phyloP scores from a whole-genome alignment of 2,888 invertebrate genomes.

The Byasa hedistus region DNA sequence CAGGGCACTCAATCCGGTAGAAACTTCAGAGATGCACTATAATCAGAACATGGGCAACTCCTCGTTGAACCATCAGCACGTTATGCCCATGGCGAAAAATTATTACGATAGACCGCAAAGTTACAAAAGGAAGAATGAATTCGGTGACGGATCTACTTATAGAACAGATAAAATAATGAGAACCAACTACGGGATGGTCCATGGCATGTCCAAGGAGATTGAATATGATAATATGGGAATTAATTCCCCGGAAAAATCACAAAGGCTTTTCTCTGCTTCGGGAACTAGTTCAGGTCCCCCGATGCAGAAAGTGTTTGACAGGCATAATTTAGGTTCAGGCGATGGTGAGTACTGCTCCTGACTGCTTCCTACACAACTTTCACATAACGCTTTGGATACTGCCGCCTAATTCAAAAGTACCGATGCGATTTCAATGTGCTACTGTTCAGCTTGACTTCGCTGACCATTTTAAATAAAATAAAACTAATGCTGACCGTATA shows the following conservation, averaged over 20 bases:
- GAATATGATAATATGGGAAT: slow-evolving; percentile 56
- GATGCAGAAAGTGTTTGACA: slow-evolving; percentile 64
- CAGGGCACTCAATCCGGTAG: slow-evolving; percentile 60
- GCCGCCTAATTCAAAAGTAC: slow-evolving; percentile 39
- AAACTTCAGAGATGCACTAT: slow-evolving; percentile 69
- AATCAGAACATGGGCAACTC: slow-evolving; percentile 54
- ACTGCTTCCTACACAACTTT: slow-evolving; percentile 18
- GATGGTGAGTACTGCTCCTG: slow-evolving; percentile 60
- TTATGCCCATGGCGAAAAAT: slow-evolving; percentile 58
- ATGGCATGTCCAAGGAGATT: slow-evolving; percentile 52
- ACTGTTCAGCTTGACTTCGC: slow-evolving; percentile 46
- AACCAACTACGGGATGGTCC: slow-evolving; percentile 61
- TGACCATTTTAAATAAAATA: slow-evolving; percentile 31
- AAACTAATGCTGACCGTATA: not conserved
- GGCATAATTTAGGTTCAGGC: slow-evolving; percentile 64
- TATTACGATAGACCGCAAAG: slow-evolving; percentile 63
- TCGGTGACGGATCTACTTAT: slow-evolving; percentile 61
- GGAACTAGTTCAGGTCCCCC: slow-evolving; percentile 55
- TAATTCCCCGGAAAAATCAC: slow-evolving; percentile 52
- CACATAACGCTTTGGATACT: slow-evolving; percentile 35
- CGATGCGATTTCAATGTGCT: slow-evolving; percentile 35
- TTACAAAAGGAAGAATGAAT: slow-evolving; percentile 70
- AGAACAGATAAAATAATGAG: slow-evolving; percentile 72
- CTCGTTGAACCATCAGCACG: slow-evolving; percentile 49
- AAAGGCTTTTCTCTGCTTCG: slow-evolving; percentile 57